phyloP scores from a whole-genome alignment of 2,888 invertebrate genomes.

The Amblyjoppa proteus region DNA sequence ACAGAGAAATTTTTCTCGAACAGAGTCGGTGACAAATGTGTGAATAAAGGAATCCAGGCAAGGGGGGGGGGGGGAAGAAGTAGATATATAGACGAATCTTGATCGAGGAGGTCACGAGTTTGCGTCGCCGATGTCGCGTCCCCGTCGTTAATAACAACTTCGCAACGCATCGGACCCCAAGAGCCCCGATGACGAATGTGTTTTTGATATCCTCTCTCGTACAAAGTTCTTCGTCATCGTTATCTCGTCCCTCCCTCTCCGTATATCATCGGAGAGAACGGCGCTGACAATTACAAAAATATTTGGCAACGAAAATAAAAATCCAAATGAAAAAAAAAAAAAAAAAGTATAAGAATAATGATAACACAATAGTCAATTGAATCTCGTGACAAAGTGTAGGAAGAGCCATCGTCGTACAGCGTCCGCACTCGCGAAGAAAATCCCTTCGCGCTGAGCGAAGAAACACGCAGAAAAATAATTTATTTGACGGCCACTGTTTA shows the following conservation, averaged over 20 bases:
- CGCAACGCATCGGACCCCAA: too few relatives aligned
- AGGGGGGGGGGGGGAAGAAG: too few relatives aligned
- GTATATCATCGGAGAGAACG: background rate
- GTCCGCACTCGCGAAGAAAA: too few relatives aligned
- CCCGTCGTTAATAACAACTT: background rate
- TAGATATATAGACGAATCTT: background rate
- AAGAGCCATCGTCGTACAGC: too few relatives aligned
- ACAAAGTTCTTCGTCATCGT: constrained; percentile 36
- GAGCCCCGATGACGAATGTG: background rate
- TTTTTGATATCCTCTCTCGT: constrained; percentile 17
- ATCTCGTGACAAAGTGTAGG: constrained; percentile 7
- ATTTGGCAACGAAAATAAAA: background rate
- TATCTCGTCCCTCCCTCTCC: background rate
- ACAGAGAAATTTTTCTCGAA: too few relatives aligned
- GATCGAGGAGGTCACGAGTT: background rate
- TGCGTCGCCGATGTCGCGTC: background rate
- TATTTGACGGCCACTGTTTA: too few relatives aligned
- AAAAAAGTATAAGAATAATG: background rate
- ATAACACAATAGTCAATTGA: constrained; percentile 16
- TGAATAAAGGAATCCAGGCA: too few relatives aligned
- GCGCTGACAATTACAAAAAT: background rate
- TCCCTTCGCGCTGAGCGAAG: background rate
- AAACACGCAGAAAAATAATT: background rate
- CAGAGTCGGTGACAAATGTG: too few relatives aligned
- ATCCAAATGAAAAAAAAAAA: constrained; percentile 4